These are phyloP conservation scores for Blastobasis lacticolella DNA, from an alignment of 2,888 invertebrate species.

Conservation along the genomic window DNA sequence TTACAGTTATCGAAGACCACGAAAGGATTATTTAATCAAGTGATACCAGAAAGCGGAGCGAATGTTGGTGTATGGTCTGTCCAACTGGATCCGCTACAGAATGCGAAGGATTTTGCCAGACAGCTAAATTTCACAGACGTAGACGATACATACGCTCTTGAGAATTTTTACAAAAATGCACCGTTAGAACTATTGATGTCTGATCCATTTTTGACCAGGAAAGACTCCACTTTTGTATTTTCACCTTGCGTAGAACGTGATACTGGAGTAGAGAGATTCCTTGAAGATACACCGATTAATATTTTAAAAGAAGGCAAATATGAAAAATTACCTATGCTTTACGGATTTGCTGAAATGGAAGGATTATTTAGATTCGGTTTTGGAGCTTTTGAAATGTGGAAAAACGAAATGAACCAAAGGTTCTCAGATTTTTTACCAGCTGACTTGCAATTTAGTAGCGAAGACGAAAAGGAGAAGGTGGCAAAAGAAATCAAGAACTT, in stretches of 20 bases:
- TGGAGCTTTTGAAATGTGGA: slow-evolving; percentile 26
- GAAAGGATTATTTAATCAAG: slow-evolving; percentile 33
- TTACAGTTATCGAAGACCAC: slow-evolving; percentile 30
- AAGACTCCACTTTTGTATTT: slow-evolving; percentile 18
- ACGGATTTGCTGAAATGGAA: slow-evolving; percentile 42
- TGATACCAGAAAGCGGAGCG: slow-evolving; percentile 37
- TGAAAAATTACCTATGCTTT: slow-evolving; percentile 31
- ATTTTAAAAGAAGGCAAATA: slow-evolving; percentile 28
- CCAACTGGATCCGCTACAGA: slow-evolving; percentile 30
- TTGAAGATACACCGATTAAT: slow-evolving; percentile 28
- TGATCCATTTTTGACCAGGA: slow-evolving; percentile 14
- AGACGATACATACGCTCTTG: slow-evolving; percentile 29
- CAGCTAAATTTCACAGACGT: slow-evolving; percentile 21
- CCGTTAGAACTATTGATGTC: slow-evolving; percentile 25
- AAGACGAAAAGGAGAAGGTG: slow-evolving; percentile 25
- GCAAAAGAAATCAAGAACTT: slow-evolving; percentile 27
- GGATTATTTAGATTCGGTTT: slow-evolving; percentile 24
- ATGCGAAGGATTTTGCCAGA: slow-evolving; percentile 27
- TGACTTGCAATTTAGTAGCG: slow-evolving; percentile 29
- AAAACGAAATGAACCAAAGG: slow-evolving; percentile 33
- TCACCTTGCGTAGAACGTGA: slow-evolving; percentile 19
- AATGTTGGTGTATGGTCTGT: slow-evolving; percentile 24
- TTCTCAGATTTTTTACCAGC: slow-evolving; percentile 42
- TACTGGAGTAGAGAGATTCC: slow-evolving; percentile 21
- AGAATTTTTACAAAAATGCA: slow-evolving; percentile 33